A percentile compares a stretch with the other conserved stretches of the same genome.
phyloP scores from a whole-genome alignment of 2,888 invertebrate genomes.

The Cheilosia variabilis region DNA sequence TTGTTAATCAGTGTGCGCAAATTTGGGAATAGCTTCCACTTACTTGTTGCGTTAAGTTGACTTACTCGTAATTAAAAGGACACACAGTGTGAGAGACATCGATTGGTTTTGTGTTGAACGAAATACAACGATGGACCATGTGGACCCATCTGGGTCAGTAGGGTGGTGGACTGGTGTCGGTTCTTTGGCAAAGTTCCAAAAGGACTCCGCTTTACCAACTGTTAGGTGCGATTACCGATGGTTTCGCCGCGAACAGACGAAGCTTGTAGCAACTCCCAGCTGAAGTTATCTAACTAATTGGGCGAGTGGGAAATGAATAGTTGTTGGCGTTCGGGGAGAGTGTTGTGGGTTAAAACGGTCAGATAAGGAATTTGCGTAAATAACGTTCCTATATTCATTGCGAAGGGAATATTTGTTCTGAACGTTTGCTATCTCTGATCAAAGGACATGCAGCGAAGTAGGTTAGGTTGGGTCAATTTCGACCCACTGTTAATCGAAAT shows the following conservation, averaged over 20 bases:
- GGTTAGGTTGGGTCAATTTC: too few species aligned
- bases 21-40: constrained; percentile 19
- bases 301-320: constrained; percentile 26
- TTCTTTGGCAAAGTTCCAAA: constrained; percentile 39
- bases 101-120: constrained; percentile 39
- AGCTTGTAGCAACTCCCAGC: not conserved
- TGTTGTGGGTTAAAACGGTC: constrained; percentile 11
- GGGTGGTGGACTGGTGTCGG: constrained; percentile 1
- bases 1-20: constrained; percentile 18
- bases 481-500: too few species aligned
- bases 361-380: constrained; percentile 31
- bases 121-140: not conserved
- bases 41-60: constrained; percentile 38
- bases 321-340: constrained; percentile 33
- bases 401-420: not conserved
- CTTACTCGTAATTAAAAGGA: constrained; percentile 43
- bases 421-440: too few species aligned
- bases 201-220: constrained; percentile 16
- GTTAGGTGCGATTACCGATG: constrained; percentile 23
- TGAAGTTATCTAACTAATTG: constrained; percentile 43
- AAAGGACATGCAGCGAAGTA: too few species aligned
- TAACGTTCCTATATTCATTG: constrained; percentile 25
- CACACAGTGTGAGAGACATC: not conserved
- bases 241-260: not conserved
- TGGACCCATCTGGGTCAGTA: constrained; percentile 37